Conservation (phyloP, 1,140 invertebrate genomes). For the Ceratina australensis region DNA sequence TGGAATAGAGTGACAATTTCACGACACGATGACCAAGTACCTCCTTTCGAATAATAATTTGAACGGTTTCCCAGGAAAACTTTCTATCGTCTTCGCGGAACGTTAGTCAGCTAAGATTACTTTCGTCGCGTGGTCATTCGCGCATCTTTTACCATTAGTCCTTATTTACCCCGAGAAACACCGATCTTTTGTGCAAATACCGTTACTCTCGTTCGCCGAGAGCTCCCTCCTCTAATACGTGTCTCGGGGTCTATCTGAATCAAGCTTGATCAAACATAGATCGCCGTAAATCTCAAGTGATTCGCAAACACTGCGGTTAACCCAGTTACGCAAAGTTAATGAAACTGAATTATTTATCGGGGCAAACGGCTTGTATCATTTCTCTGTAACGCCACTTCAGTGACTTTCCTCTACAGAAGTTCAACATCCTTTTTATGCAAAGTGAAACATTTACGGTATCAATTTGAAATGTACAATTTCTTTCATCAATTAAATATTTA, state of each 20-base stretch:
- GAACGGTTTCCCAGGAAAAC: constrained; percentile 4
- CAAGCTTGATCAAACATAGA: neutral
- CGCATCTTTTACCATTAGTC: neutral
- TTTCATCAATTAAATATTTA: too few relatives aligned
- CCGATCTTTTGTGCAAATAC: constrained; percentile 7
- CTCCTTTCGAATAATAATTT: neutral
- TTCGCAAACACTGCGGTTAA: neutral
- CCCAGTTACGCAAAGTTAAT: neutral
- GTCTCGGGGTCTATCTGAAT: neutral
- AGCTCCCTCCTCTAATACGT: neutral
- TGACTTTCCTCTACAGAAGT: neutral
- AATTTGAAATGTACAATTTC: too few relatives aligned
- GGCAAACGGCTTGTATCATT: neutral
- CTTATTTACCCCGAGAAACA: neutral
- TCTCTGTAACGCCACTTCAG: neutral
- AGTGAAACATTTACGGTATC: neutral
- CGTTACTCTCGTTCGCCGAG: neutral
- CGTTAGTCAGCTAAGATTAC: constrained; percentile 4
- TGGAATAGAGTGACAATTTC: neutral
- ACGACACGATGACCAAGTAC: neutral
- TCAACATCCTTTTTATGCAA: neutral
- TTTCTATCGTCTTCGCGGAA: constrained; percentile 18
- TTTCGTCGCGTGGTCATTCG: constrained; percentile 1
- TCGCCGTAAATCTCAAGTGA: neutral
- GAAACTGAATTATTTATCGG: neutral